phyloP scores from a whole-genome alignment of 2,113 vertebrate genomes.

The Siphamia tubifer region DNA sequence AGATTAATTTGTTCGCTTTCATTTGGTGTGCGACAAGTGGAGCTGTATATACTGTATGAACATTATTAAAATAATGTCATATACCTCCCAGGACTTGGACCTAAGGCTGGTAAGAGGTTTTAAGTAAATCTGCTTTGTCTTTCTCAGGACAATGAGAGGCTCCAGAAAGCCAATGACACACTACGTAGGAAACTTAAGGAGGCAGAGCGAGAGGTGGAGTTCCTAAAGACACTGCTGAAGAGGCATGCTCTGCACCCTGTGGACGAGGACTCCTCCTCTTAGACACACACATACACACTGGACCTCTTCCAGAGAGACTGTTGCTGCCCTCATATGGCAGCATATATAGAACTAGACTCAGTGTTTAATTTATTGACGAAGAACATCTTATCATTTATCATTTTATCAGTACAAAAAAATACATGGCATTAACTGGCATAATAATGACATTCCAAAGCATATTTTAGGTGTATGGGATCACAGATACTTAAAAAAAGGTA shows the following conservation, averaged over 20 bases:
- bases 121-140: background rate
- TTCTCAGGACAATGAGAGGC: conserved; percentile 84
- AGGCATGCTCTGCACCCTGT: conserved; percentile 72
- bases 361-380: conserved; percentile 9
- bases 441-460: background rate
- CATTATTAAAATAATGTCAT: too few species aligned
- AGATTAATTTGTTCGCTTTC: too few species aligned
- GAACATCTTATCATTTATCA: background rate
- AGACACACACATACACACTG: conserved; percentile 12
- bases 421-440: background rate
- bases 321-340: conserved; percentile 39
- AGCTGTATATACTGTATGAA: too few species aligned
- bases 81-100: too few species aligned
- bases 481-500: background rate
- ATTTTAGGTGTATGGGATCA: background rate
- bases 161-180: conserved; percentile 87
- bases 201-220: conserved; percentile 87
- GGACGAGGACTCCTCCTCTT: conserved; percentile 78
- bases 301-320: conserved; percentile 1
- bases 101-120: too few species aligned
- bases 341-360: conserved; percentile 1
- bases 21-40: too few species aligned
- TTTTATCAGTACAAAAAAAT: background rate
- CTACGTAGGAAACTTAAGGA: conserved; percentile 88
- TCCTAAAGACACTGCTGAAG: conserved; percentile 81